These are phyloP conservation scores for Drosophila setifemur DNA, from an alignment of 1,140 invertebrate species.

Conservation along the genomic window DNA sequence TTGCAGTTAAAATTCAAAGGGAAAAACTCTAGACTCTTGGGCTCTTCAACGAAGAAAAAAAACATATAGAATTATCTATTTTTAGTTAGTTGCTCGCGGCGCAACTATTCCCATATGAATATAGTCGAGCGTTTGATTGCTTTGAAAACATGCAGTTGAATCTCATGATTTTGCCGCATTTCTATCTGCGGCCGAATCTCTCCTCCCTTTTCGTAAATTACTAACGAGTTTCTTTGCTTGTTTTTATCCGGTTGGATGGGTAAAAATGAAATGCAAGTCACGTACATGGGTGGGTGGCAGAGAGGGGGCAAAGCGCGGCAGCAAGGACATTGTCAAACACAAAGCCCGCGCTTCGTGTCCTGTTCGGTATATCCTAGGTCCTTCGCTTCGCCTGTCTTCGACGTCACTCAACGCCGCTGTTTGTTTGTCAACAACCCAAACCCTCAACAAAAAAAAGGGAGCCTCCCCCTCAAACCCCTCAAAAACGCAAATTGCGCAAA, in stretches of 20 bases:
- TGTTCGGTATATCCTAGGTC: constrained; percentile 48
- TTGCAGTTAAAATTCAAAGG: constrained; percentile 55
- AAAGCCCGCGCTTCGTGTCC: constrained; percentile 51
- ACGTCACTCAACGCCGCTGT: constrained; percentile 72
- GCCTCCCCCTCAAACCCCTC: constrained; percentile 4
- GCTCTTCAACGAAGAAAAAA: constrained; percentile 20
- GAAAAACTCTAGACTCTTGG: constrained; percentile 17
- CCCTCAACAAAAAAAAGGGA: constrained; percentile 24
- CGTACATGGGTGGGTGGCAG: constrained; percentile 36
- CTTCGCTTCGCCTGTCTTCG: constrained; percentile 62
- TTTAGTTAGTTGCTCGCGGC: constrained; percentile 41
- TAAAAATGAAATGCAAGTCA: constrained; percentile 76
- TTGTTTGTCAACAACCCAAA: constrained; percentile 73
- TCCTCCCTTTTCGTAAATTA: constrained; percentile 60
- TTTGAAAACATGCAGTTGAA: constrained; percentile 51
- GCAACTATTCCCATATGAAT: constrained; percentile 53
- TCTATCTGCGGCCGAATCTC: constrained; percentile 12
- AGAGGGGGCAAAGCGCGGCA: constrained; percentile 35
- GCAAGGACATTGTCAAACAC: constrained; percentile 79
- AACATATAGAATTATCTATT: constrained; percentile 26
- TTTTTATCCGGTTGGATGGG: constrained; percentile 10
- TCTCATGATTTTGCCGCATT: constrained; percentile 6
- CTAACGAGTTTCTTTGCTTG: constrained; percentile 68
- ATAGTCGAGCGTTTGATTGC: constrained; percentile 73
- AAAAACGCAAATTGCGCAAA: constrained; percentile 72